Evolutionary conservation across 2,113 vertebrate genomes (phyloP).

Genomic region (Malurus alboscapulatus): DNA sequence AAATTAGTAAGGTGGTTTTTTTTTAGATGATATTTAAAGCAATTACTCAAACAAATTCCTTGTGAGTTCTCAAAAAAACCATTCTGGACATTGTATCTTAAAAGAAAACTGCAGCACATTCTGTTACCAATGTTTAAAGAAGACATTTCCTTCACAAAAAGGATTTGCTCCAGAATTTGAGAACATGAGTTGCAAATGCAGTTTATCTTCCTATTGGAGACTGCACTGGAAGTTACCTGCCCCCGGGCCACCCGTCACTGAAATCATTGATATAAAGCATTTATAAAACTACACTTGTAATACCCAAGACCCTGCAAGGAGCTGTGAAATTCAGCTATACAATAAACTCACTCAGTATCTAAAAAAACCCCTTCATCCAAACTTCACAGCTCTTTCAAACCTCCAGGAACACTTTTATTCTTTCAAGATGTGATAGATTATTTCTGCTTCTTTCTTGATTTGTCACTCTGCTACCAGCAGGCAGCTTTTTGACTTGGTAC

Average conservation of each 20-base stretch:
- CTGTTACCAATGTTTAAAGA: not conserved
- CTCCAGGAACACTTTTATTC: not conserved
- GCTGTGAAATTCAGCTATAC: not conserved
- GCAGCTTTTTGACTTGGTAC: not conserved
- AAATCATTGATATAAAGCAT: not conserved
- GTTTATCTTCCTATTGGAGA: not conserved
- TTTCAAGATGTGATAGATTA: not conserved
- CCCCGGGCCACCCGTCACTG: not conserved
- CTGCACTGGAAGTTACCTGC: not conserved
- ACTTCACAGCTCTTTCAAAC: not conserved
- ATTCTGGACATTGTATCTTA: not conserved
- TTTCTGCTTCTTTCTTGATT: not conserved
- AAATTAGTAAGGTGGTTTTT: rapidly evolving
- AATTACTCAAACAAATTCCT: not conserved
- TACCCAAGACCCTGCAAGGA: not conserved
- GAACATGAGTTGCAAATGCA: not conserved
- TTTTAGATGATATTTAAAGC: not conserved
- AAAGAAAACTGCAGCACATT: not conserved
- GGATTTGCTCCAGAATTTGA: not conserved
- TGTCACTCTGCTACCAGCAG: not conserved
- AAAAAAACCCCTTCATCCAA: not conserved
- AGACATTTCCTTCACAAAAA: not conserved
- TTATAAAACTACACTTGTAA: not conserved
- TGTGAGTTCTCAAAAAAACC: not conserved
- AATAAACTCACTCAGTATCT: not conserved